Evolutionary conservation across 2,113 vertebrate species (phyloP).

Genomic region (Bettongia penicillata): DNA sequence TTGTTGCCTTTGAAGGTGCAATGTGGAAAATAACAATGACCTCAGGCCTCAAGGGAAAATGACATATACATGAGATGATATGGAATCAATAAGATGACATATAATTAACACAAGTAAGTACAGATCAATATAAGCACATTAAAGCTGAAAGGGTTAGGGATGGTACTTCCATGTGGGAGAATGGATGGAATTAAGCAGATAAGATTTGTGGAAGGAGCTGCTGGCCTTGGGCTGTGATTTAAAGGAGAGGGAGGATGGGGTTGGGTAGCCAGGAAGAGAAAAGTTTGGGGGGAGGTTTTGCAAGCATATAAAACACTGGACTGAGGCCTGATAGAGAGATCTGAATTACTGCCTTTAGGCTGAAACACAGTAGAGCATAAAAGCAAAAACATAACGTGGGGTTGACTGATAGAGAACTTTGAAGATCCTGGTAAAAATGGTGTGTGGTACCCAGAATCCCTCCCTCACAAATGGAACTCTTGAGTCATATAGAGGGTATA

Average conservation of each 20-base stretch:
- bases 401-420: not conserved
- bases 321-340: not conserved
- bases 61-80: not conserved
- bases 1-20: not conserved
- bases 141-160: not conserved
- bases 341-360: not conserved
- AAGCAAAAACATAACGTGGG: not conserved
- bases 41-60: not conserved
- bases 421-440: not conserved
- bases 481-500: not conserved
- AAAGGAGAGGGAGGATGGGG: not conserved
- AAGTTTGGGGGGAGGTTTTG: not conserved
- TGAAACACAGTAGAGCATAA: not conserved
- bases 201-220: not conserved
- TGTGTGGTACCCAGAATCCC: not conserved
- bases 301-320: not conserved
- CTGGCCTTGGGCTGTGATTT: not conserved
- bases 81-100: not conserved
- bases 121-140: not conserved
- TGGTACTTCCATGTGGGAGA: not conserved
- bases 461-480: not conserved
- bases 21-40: not conserved
- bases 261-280: not conserved
- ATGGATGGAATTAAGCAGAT: not conserved
- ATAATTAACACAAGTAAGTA: not conserved